These are phyloP conservation scores for Troides helena DNA, from an alignment of 2,888 invertebrate species.

Conservation along the genomic window DNA sequence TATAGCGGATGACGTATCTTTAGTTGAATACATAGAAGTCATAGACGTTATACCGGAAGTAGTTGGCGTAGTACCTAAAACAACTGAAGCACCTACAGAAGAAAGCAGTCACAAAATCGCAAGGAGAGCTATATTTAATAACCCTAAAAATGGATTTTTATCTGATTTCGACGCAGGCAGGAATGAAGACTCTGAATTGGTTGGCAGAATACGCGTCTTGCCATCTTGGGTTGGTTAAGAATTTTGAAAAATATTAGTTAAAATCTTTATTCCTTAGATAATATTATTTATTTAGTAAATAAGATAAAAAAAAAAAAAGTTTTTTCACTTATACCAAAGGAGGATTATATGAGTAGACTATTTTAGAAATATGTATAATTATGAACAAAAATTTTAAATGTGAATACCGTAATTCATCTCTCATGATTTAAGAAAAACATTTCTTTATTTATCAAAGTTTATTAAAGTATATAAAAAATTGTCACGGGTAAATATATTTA, in stretches of 20 bases:
- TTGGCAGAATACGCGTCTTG: conserved; percentile 68
- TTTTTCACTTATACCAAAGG: too few species aligned
- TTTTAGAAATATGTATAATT: too few species aligned
- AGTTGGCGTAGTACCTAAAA: conserved; percentile 40
- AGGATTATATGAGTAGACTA: too few species aligned
- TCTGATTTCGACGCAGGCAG: conserved; percentile 58
- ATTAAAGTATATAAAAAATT: too few species aligned
- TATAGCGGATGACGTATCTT: conserved; percentile 41
- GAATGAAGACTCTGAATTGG: conserved; percentile 55
- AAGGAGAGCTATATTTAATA: conserved; percentile 63
- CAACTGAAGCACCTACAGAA: conserved; percentile 43
- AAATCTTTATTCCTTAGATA: not conserved
- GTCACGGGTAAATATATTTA: too few species aligned
- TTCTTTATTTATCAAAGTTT: too few species aligned
- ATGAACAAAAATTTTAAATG: too few species aligned
- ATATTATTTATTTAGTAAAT: not conserved
- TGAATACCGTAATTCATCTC: too few species aligned
- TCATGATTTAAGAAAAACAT: too few species aligned
- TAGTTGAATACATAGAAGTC: conserved; percentile 54
- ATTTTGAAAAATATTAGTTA: not conserved
- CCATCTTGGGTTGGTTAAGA: conserved; percentile 67
- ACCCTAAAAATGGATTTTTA: conserved; percentile 60
- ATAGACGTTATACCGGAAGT: conserved; percentile 56
- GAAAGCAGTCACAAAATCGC: conserved; percentile 49
- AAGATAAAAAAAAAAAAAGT: not conserved